Evolutionary conservation across 2,113 vertebrate genomes (phyloP).

Genomic region (Hippocampus abdominalis): DNA sequence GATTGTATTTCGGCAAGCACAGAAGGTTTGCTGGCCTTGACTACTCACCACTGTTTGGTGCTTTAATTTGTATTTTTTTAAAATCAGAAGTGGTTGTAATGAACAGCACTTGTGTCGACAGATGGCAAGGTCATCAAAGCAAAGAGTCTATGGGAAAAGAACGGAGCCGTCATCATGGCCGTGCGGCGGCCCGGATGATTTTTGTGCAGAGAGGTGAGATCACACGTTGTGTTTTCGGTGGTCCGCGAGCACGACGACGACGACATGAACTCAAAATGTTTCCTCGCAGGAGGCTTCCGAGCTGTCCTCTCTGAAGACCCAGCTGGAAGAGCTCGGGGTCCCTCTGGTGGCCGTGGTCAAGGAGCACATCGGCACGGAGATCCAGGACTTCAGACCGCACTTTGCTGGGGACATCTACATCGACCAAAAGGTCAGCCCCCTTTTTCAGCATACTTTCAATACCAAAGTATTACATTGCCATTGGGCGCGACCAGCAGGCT

Average conservation of each 20-base stretch:
- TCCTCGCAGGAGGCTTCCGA: conserved; percentile 84
- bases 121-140: conserved; percentile 83
- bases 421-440: conserved; percentile 79
- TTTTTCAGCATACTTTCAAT: background rate
- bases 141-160: conserved; percentile 81
- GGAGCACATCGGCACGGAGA: conserved; percentile 84
- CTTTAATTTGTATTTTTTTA: no score
- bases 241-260: background rate
- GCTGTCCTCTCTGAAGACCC: conserved; percentile 90
- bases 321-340: conserved; percentile 84
- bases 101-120: conserved; percentile 36
- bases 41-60: no score
- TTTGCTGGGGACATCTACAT: conserved; percentile 92
- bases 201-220: conserved; percentile 83
- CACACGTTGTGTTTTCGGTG: no score
- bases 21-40: no score
- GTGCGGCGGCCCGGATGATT: conserved; percentile 95
- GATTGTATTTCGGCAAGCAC: no score
- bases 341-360: conserved; percentile 93
- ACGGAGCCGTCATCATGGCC: conserved; percentile 90
- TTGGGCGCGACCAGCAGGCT: no score
- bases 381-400: conserved; percentile 86
- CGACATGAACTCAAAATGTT: background rate
- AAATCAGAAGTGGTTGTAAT: background rate
- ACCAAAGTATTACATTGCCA: background rate